These are phyloP conservation scores for Belonocnema kinseyi DNA, from an alignment of 1,140 invertebrate species.

Conservation along the genomic window DNA sequence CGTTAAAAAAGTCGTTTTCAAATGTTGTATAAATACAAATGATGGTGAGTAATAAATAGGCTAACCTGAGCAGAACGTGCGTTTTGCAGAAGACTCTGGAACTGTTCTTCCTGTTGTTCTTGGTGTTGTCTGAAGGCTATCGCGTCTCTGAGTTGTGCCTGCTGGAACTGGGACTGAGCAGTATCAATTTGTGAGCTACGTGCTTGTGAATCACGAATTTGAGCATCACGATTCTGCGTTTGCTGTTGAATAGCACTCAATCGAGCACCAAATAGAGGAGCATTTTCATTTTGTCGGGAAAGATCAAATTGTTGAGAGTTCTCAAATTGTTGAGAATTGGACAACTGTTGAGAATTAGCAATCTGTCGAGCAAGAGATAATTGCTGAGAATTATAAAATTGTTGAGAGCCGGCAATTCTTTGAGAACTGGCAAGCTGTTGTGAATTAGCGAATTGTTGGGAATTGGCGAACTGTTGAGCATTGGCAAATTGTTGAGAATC, in stretches of 20 bases:
- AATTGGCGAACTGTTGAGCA: conserved; percentile 1
- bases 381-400: conserved; percentile 31
- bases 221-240: conserved; percentile 32
- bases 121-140: conserved; percentile 28
- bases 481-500: background rate
- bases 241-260: conserved; percentile 42
- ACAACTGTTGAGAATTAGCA: conserved; percentile 41
- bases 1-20: background rate
- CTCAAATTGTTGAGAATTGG: conserved; percentile 36
- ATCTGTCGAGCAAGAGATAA: too few relatives aligned
- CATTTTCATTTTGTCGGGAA: conserved; percentile 35
- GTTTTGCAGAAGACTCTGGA: conserved; percentile 32
- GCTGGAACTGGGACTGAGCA: conserved; percentile 47
- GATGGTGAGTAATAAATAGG: background rate
- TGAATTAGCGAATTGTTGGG: conserved; percentile 9
- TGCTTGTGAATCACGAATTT: conserved; percentile 20
- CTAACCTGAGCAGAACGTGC: conserved; percentile 35
- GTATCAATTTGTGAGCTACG: background rate
- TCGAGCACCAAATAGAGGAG: background rate
- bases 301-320: conserved; percentile 32
- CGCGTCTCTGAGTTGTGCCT: conserved; percentile 39
- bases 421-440: conserved; percentile 28
- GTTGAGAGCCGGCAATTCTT: background rate
- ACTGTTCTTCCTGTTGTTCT: conserved; percentile 40
- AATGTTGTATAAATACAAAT: background rate